Base-by-base conservation (phyloP, 1,140 invertebrate genomes). In the Lasaia peninsularis region DNA sequence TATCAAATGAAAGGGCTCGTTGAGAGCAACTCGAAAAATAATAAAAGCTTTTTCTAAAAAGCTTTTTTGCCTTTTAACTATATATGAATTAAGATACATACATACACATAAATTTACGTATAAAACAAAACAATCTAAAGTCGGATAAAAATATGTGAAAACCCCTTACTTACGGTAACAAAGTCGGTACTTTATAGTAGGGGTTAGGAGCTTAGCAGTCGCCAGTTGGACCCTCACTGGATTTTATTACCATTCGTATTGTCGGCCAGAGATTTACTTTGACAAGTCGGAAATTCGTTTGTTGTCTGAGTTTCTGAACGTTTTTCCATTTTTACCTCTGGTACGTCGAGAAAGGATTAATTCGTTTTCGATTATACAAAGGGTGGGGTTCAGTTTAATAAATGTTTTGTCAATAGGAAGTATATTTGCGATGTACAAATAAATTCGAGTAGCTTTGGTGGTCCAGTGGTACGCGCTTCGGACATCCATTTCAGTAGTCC, bases 221-320 rank as follows among this genome's bases (percentile, higher is more conserved):
- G 73, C 69, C 71, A 68, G 71, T 68, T 73, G 44, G 65, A 68
- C 67, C 63, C 68, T 53, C 72, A 61, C 16, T 67, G 66, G 84
- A 82, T 85, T 85, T 85, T 83, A 82, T 77, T 82, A 81, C 78
- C 80, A 82, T 82, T 83, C 81, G 80, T 82, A 84, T 85, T 85
- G 80, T 78, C 75, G 73, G 62, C 67, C 62, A 68, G 73, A 84
- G 84, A 80, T 83, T 85, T 85, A 82, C 77, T 79, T 76, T 85
- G 84, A 85, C 81, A 69, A 71, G 75, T 81, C 62, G 78, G 73
- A 73, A 81, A 84, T 86, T 79, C 78, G 80, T 76, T 82, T 79
- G 80, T 80, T 81, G 80, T 73, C 75, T 81, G 71, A 66, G 69
- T 76, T 80, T 80, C 71, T 66, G 58, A 65, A 18, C 40, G 58